Conservation (phyloP, 2,113 vertebrate genomes). For the Gymnarchus niloticus region DNA sequence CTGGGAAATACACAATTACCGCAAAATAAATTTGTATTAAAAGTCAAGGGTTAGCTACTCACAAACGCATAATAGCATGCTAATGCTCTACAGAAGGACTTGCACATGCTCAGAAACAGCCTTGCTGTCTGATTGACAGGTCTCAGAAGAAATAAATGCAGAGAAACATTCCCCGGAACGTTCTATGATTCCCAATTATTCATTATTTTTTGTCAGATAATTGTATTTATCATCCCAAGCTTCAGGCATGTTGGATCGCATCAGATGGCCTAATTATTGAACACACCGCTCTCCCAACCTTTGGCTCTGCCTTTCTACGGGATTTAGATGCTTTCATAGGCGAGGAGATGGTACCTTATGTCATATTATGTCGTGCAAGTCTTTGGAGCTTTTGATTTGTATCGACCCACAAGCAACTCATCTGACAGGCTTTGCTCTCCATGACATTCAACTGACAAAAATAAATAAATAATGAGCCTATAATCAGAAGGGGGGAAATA, state of each 20-base stretch:
- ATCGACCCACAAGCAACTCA: slow-evolving; percentile 2
- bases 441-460: slow-evolving; percentile 20
- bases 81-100: background rate
- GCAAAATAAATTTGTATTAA: background rate
- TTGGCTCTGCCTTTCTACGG: background rate
- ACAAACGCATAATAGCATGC: background rate
- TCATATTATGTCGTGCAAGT: background rate
- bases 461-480: slow-evolving; percentile 20
- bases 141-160: slow-evolving; percentile 5
- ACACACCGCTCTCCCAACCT: slow-evolving; percentile 7
- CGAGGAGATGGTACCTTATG: background rate
- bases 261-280: slow-evolving; percentile 17
- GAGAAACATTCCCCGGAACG: background rate
- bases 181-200: slow-evolving; percentile 12
- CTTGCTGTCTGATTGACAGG: background rate
- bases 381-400: slow-evolving; percentile 12
- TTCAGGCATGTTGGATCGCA: slow-evolving; percentile 11
- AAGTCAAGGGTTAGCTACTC: background rate
- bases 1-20: background rate
- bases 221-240: slow-evolving; percentile 14
- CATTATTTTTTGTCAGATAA: slow-evolving; percentile 17
- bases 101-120: slow-evolving; percentile 3
- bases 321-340: slow-evolving; percentile 5
- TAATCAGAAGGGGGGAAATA: slow-evolving; percentile 10
- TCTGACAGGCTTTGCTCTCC: background rate